Percentiles rank a stretch among this genome's conserved stretches.
phyloP scores from a whole-genome alignment of 2,113 vertebrate species.

The Ameiurus melas region DNA sequence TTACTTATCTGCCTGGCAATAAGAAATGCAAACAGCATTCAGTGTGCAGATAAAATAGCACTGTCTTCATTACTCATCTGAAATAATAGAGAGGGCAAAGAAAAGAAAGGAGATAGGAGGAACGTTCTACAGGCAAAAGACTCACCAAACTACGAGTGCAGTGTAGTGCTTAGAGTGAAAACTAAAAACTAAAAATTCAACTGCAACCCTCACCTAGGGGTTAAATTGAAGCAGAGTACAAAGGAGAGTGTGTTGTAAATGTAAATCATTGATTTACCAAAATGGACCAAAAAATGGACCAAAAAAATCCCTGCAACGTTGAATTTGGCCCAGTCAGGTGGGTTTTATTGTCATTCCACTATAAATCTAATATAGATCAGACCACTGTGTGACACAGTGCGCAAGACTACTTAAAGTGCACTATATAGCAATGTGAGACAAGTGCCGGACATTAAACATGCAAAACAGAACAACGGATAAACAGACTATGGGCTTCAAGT shows the following conservation, averaged over 20 bases:
- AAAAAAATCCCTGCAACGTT: background rate
- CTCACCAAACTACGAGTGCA: background rate
- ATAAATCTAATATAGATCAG: no score
- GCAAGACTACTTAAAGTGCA: no score
- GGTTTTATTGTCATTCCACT: no score
- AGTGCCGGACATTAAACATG: no score
- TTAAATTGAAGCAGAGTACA: background rate
- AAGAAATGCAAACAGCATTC: slow-evolving; percentile 52
- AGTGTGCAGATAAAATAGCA: slow-evolving; percentile 52
- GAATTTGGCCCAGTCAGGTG: background rate
- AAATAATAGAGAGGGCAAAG: slow-evolving; percentile 42
- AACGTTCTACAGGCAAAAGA: slow-evolving; percentile 13
- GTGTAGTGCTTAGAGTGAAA: background rate
- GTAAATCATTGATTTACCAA: background rate
- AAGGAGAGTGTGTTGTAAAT: background rate
- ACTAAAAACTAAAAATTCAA: background rate
- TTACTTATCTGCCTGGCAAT: slow-evolving; percentile 56
- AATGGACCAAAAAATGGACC: background rate
- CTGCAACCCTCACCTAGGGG: background rate
- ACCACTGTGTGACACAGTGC: no score
- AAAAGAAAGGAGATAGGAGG: slow-evolving; percentile 33
- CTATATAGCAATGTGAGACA: no score
- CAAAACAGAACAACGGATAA: no score
- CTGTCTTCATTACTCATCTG: slow-evolving; percentile 57
- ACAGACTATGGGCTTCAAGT: no score